Conservation (phyloP, 2,113 vertebrate species). For the Neotragus pygmaeus region DNA sequence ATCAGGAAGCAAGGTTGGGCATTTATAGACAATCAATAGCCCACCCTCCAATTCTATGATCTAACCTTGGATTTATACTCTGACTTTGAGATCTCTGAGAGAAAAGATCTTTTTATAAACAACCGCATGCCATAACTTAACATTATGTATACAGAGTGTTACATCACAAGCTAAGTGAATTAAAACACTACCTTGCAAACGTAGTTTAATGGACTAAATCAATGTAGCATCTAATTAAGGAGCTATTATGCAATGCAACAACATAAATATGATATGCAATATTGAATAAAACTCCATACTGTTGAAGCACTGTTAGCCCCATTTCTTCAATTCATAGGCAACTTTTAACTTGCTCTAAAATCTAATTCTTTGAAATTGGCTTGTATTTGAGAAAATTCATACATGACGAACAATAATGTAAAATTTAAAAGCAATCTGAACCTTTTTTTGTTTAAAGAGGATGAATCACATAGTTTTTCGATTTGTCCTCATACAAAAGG, state of each 20-base stretch:
- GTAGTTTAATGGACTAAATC: neutral
- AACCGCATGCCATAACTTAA: neutral
- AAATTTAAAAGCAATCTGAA: neutral
- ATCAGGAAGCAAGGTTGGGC: conserved; percentile 76
- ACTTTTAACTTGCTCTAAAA: neutral
- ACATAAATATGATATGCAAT: neutral
- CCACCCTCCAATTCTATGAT: conserved; percentile 68
- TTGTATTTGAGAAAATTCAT: neutral
- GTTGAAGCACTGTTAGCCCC: neutral
- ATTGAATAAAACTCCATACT: neutral
- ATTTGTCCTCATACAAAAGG: neutral
- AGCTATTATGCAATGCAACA: conserved; percentile 5
- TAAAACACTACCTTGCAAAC: conserved; percentile 39
- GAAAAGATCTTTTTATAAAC: conserved; percentile 44
- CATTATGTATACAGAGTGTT: neutral
- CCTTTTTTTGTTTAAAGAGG: neutral
- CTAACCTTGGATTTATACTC: conserved; percentile 32
- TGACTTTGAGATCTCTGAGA: conserved; percentile 40
- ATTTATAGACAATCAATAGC: conserved; percentile 80
- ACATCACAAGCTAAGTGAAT: neutral
- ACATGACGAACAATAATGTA: neutral
- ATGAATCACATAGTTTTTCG: neutral
- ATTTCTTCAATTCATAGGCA: neutral
- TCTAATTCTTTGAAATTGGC: neutral
- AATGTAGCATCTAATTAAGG: conserved; percentile 56